Base-by-base conservation (phyloP, 2,113 vertebrate species). In the Empidonax traillii region DNA sequence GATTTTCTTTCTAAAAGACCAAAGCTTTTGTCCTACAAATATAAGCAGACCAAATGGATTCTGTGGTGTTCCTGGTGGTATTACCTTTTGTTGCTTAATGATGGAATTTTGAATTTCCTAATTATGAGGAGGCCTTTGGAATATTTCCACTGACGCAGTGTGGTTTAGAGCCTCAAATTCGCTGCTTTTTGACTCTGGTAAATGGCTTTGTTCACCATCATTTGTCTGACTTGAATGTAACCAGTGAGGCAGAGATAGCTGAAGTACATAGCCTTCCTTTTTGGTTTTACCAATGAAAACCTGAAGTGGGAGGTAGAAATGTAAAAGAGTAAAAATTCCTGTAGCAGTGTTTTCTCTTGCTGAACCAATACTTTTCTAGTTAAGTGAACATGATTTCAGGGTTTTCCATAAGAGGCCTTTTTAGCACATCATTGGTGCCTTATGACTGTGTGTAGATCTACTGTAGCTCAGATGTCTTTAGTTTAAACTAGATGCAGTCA, bases 1-100 rank as follows among this genome's bases (percentile, higher is more conserved):
- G 63, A 72, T 28, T 83, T 88, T 56, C 41, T 66, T 63, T 87
- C 31, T 68, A 74, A 79, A 78, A 95, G 78, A 94, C 93, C 92
- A 96, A 96, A 97, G 93, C 69, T 96, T 89, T 95, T 94, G 87
- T 86, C 89, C 79, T 87, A 80, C 66, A 90, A 78, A 68, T 37
- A 39, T 74, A 82, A 90, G 74, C 91, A 92, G 90, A 90, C 93
- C 86, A 90, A 94, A 91, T 74, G 58, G 72, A 80, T 59, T 85
- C 56, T 83, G n/a, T 87, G 49, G 47, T 3, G 15, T 95, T 96
- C 58, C 81, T 95, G 56, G 80, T 86, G 84, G 33, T 88, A 39
- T 92, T 87, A 52, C 44, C n/a, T 90, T 89, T 63, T 87, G 20
- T 68, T 88, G 30, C 68, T 93, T 89, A 82, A 68, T 65, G 28